Evolutionary conservation across 2,797 vertebrate genomes (phyloP).

Genomic region (Crocodylus rhombifer): DNA sequence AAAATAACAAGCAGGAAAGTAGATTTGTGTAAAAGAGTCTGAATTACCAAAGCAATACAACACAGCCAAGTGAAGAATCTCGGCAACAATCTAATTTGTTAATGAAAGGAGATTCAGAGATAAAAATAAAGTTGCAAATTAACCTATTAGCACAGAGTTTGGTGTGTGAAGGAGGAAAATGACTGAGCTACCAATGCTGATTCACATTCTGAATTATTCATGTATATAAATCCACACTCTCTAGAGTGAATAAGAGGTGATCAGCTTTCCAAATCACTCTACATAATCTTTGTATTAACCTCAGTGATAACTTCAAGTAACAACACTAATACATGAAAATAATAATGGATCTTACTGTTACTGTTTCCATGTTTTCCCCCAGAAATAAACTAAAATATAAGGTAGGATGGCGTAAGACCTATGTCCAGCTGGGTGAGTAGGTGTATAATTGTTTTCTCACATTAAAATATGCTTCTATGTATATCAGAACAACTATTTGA

Average conservation of each 20-base stretch:
- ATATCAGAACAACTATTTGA: slow-evolving; percentile 7
- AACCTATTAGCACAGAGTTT: slow-evolving; percentile 10
- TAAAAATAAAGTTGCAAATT: slow-evolving; percentile 41
- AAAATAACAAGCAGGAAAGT: not conserved
- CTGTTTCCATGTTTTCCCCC: not conserved
- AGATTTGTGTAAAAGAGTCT: not conserved
- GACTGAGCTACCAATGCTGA: not conserved
- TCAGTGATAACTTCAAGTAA: not conserved
- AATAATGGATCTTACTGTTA: not conserved
- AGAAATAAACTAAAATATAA: not conserved
- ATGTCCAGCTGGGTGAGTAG: not conserved
- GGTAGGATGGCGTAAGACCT: not conserved
- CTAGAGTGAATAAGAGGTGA: not conserved
- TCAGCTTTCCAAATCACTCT: not conserved
- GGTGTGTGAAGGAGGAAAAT: slow-evolving; percentile 13
- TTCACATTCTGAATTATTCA: not conserved
- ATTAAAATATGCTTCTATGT: not conserved
- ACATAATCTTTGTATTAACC: slow-evolving; percentile 4
- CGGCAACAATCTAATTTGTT: not conserved
- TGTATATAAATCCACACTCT: not conserved
- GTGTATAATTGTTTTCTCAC: not conserved
- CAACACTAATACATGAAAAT: not conserved
- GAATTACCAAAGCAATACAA: not conserved
- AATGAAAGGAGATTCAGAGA: not conserved
- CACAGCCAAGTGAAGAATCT: not conserved